Evolutionary conservation across 2,113 vertebrate species (phyloP).

Genomic region (Macrotus californicus): DNA sequence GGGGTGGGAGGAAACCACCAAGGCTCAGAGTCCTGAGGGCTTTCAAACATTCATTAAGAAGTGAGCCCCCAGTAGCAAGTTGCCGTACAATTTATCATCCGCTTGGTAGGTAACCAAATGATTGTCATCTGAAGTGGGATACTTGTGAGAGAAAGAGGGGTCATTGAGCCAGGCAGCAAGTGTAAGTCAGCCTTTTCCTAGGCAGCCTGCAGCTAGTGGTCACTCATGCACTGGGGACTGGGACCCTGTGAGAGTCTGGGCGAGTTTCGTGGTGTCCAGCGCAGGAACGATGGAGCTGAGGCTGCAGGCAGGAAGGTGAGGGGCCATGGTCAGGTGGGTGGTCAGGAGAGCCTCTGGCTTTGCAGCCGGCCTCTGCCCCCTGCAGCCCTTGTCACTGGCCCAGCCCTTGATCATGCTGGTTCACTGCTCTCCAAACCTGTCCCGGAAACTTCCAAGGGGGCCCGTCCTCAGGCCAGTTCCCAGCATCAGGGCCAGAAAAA

Average conservation of each 20-base stretch:
- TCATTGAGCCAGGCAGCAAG: neutral
- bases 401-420: rapidly evolving
- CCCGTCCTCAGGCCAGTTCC: neutral
- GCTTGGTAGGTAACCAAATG: neutral
- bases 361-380: neutral
- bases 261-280: neutral
- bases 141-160: neutral
- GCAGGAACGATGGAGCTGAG: neutral
- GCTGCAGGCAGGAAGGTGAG: neutral
- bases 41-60: neutral
- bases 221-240: no score
- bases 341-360: neutral
- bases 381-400: neutral
- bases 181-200: neutral
- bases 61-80: no score
- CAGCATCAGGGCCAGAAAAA: neutral
- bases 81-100: neutral
- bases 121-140: no score
- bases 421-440: neutral
- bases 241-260: neutral
- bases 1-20: neutral
- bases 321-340: neutral
- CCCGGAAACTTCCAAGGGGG: neutral
- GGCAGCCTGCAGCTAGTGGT: neutral
- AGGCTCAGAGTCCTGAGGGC: neutral